Percentiles rank a stretch among this genome's conserved stretches.
Evolutionary conservation across 1,140 invertebrate species (phyloP).

Genomic region (Meloidogyne exigua): DNA sequence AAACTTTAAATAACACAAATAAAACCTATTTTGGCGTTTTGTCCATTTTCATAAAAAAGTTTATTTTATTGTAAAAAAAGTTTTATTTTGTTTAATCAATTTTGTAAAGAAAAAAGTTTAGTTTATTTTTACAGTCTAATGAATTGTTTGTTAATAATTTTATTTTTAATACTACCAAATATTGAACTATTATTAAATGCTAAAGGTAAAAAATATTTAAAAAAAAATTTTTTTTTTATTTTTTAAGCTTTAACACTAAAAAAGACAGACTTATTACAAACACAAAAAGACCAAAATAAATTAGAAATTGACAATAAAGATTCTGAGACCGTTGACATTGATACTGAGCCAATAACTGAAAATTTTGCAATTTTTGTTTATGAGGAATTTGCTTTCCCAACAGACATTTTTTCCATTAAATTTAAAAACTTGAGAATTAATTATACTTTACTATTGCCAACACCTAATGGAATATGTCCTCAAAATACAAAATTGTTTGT

Average conservation of each 20-base stretch:
- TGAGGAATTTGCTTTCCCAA: background rate
- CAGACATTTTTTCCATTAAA: background rate
- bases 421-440: background rate
- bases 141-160: background rate
- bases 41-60: too few species aligned
- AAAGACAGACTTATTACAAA: background rate
- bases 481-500: constrained; percentile 10
- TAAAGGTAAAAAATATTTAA: background rate
- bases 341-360: background rate
- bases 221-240: background rate
- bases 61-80: too few species aligned
- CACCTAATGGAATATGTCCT: constrained; percentile 8
- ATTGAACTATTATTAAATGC: background rate
- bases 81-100: too few species aligned
- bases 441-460: background rate
- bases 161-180: background rate
- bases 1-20: too few species aligned
- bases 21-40: too few species aligned
- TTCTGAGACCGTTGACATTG: background rate
- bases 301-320: background rate
- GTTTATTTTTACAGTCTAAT: too few species aligned
- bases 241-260: background rate
- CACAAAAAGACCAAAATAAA: background rate
- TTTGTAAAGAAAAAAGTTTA: too few species aligned
- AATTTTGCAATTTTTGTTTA: background rate